phyloP scores from a whole-genome alignment of 2,797 vertebrate species.

The Monodelphis domestica region DNA sequence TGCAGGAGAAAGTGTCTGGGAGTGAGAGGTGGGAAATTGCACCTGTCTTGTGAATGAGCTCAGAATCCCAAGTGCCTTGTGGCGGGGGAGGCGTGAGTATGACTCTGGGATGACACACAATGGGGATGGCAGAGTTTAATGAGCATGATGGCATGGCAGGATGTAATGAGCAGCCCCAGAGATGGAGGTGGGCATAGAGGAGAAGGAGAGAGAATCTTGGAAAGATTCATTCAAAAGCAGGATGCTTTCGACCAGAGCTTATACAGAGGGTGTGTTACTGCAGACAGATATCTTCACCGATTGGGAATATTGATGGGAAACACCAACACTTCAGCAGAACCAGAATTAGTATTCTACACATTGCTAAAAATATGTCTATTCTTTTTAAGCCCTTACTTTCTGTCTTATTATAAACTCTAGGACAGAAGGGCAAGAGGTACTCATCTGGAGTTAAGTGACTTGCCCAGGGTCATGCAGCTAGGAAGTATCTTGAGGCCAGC shows the following conservation, averaged over 20 bases:
- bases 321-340: not conserved
- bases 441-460: no score
- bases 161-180: not conserved
- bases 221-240: not conserved
- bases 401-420: no score
- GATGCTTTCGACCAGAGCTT: not conserved
- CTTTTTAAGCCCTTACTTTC: no score
- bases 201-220: not conserved
- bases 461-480: no score
- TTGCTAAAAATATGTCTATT: not conserved
- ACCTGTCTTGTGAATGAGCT: conserved; percentile 30
- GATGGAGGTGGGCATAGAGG: not conserved
- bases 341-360: not conserved
- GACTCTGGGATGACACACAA: not conserved
- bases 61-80: conserved; percentile 17
- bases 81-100: not conserved
- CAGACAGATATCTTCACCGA: not conserved
- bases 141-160: not conserved
- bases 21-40: conserved; percentile 27
- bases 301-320: not conserved
- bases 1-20: conserved; percentile 2
- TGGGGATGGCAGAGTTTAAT: fast-evolving
- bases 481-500: no score
- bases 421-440: no score
- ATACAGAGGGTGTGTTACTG: not conserved